Conservation (phyloP, 2,113 vertebrate species). For the Gasterosteus aculeatus region DNA sequence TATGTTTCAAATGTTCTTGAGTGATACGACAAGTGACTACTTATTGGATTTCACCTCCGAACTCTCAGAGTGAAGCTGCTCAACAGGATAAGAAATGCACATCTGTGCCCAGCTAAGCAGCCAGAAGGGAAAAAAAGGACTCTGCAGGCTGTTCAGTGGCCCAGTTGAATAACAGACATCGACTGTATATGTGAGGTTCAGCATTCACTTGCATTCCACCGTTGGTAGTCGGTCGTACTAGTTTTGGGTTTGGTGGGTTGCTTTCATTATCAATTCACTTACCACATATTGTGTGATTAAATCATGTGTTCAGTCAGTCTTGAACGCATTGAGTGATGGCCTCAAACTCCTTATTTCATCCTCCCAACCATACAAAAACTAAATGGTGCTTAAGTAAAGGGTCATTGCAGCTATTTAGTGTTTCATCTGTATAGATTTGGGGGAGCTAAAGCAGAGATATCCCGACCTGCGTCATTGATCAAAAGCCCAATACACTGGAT, state of each 20-base stretch:
- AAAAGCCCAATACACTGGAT: not conserved
- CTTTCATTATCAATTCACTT: not conserved
- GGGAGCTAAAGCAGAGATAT: not conserved
- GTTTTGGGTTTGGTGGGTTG: not conserved
- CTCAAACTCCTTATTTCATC: not conserved
- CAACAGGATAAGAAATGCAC: not conserved
- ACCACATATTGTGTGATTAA: not conserved
- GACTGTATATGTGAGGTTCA: not conserved
- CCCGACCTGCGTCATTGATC: too few species aligned
- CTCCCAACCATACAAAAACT: not conserved
- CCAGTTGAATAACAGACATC: not conserved
- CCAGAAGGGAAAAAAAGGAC: not conserved
- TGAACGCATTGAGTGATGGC: not conserved
- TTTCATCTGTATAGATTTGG: not conserved
- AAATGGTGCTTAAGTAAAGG: not conserved
- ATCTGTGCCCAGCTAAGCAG: slow-evolving; percentile 4
- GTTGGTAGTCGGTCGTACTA: not conserved
- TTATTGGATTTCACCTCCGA: slow-evolving; percentile 1
- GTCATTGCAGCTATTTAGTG: not conserved
- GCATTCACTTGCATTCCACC: not conserved
- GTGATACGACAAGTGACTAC: not conserved
- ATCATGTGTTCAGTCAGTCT: not conserved
- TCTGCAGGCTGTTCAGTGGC: not conserved
- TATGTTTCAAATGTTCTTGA: slow-evolving; percentile 5
- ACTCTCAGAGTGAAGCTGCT: not conserved